Conservation (phyloP, 2,888 invertebrate species). For the Temnothorax ravouxi region DNA sequence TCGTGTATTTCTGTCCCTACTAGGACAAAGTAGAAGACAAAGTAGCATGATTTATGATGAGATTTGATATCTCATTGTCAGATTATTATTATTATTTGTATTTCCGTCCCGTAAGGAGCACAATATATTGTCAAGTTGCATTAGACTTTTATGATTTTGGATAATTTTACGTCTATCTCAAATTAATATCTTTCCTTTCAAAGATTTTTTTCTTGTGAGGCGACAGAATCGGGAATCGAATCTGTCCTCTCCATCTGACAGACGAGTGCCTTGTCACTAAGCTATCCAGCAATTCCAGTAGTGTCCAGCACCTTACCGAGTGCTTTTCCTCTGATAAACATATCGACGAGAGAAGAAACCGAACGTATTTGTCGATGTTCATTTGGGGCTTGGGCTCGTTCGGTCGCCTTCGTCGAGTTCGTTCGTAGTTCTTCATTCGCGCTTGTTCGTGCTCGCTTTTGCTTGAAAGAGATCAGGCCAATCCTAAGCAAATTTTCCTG, state of each 20-base stretch:
- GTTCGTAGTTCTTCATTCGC: constrained; percentile 19
- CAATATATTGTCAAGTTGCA: not conserved
- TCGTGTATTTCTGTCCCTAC: not conserved
- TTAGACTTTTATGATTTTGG: not conserved
- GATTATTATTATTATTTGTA: not conserved
- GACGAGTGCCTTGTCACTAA: not conserved
- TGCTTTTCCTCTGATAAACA: not conserved
- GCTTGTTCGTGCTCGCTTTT: not conserved
- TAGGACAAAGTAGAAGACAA: not conserved
- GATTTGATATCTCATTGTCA: not conserved
- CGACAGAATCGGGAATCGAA: not conserved
- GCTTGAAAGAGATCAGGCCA: not conserved
- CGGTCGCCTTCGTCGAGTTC: not conserved
- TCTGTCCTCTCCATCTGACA: not conserved
- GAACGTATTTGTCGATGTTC: not conserved
- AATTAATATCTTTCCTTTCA: not conserved
- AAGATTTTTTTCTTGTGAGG: not conserved
- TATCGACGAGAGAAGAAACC: not conserved
- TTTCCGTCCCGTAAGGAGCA: not conserved
- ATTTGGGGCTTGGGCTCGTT: not conserved
- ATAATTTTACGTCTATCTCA: not conserved
- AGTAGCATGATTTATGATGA: not conserved
- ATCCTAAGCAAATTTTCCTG: no score
- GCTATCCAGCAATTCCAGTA: no score
- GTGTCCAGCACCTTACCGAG: not conserved